Percentiles rank a stretch among this genome's conserved stretches.
These are phyloP conservation scores for Bubo bubo DNA, from an alignment of 2,113 vertebrate species.

Conservation along the genomic window DNA sequence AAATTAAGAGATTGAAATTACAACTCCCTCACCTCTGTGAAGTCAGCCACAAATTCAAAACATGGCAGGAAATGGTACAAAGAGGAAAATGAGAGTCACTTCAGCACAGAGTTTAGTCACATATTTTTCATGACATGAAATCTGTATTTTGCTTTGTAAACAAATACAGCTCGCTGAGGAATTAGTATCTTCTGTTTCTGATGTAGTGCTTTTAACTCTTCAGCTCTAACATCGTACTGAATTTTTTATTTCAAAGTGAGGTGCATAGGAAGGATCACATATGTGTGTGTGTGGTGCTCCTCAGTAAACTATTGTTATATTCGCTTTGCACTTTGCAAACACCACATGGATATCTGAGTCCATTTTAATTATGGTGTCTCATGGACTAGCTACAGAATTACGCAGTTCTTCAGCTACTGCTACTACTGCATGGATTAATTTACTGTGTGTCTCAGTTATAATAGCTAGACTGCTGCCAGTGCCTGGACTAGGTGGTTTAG, in stretches of 20 bases:
- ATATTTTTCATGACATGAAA: neutral
- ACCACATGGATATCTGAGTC: neutral
- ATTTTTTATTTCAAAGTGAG: neutral
- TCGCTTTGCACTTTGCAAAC: neutral
- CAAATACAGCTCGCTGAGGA: neutral
- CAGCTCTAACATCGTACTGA: neutral
- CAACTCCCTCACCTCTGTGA: neutral
- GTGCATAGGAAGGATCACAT: neutral
- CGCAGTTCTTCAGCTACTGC: neutral
- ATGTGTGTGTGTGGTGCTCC: neutral
- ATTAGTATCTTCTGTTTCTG: neutral
- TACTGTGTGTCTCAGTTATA: neutral
- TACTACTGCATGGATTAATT: neutral
- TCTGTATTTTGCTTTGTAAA: neutral
- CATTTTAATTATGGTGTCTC: neutral
- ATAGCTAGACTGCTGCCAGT: neutral
- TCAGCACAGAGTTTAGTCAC: neutral
- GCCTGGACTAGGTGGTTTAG: neutral
- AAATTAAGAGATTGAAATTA: neutral
- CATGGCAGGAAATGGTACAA: rapidly evolving
- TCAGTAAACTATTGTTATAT: neutral
- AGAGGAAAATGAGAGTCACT: neutral
- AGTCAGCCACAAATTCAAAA: neutral
- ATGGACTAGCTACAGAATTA: neutral
- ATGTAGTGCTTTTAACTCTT: neutral